Base-by-base conservation (phyloP, 2,113 vertebrate genomes). In the Python bivittatus region DNA sequence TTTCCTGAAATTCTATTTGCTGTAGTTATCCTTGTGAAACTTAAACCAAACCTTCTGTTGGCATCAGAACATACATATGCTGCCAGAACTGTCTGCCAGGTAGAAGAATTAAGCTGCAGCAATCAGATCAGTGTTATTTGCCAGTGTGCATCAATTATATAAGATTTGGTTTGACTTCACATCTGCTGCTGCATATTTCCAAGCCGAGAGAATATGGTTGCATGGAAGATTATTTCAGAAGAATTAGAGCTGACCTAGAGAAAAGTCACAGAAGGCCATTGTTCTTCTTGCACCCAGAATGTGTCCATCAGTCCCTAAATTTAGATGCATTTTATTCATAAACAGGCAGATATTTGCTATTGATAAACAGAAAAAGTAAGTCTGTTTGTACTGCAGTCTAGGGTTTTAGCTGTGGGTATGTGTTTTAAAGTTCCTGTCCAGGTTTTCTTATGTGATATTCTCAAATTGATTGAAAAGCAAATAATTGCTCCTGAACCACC, bases 21-120 rank as follows among this genome's bases (percentile, higher is more conserved):
- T 88, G 27, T 33, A 12, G 38, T 57, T 23, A 86, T 54, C 42
- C 12, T 89, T 54, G 33, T 15, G 56, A 57, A 57, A 58, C 68
- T 90, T 84, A 86, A 83, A 86, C 79, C 54, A 83, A 79, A 92
- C 72, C 53, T 12, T 13, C 22, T 83, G 42, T 83, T 92, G 86
- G 91, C 86, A 58, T 84, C 6, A 79, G 54, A 72, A 52, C 3
- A 42, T 92, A 8, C 22, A 12, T 29, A 2, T 56, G 38, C 58
- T 83, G 64, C 91, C 86, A 84, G 38, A 88, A 84, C 57, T 83
- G 38, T 13, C 54, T 60, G 86, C 91, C 64, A 88, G 79, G 68
- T 83, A 56, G 86, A 88, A 48, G 64, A 88, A 83, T 83, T 88
- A 92, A 44, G 86, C 54, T 60, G 56, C 79, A 53, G 68, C 53